phyloP scores from a whole-genome alignment of 2,113 vertebrate genomes.

The Phaethon lepturus region DNA sequence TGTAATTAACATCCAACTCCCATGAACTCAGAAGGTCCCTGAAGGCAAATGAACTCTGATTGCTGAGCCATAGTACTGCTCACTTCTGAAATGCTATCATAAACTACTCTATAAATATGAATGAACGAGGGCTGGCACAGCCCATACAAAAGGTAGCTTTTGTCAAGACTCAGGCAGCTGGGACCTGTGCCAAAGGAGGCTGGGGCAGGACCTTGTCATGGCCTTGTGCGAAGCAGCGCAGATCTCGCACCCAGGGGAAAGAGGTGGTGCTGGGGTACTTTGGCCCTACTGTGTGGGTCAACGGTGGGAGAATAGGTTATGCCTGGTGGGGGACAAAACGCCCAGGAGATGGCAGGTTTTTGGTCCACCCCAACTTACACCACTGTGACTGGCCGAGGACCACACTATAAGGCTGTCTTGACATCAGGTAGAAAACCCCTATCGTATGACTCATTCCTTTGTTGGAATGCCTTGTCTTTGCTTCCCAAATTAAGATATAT shows the following conservation, averaged over 20 bases:
- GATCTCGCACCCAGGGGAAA: not conserved
- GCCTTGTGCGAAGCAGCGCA: not conserved
- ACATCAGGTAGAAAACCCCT: not conserved
- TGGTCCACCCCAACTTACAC: not conserved
- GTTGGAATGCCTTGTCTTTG: not conserved
- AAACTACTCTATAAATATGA: not conserved
- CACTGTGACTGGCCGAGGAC: not conserved
- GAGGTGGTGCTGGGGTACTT: not conserved
- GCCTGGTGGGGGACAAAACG: not conserved
- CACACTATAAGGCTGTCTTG: not conserved
- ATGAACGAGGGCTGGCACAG: not conserved
- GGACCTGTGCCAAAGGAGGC: not conserved
- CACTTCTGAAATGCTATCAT: not conserved
- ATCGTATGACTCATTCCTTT: not conserved
- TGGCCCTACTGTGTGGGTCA: not conserved
- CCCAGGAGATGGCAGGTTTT: not conserved
- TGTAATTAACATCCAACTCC: not conserved
- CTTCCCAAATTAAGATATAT: not conserved
- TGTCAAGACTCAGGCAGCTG: not conserved
- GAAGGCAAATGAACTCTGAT: not conserved
- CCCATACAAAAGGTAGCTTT: not conserved
- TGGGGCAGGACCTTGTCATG: not conserved
- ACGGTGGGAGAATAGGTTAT: not conserved
- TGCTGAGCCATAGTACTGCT: not conserved
- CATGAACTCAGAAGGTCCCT: not conserved